phyloP scores from a whole-genome alignment of 1,140 invertebrate species.

The Lordiphosa clarofinis region DNA sequence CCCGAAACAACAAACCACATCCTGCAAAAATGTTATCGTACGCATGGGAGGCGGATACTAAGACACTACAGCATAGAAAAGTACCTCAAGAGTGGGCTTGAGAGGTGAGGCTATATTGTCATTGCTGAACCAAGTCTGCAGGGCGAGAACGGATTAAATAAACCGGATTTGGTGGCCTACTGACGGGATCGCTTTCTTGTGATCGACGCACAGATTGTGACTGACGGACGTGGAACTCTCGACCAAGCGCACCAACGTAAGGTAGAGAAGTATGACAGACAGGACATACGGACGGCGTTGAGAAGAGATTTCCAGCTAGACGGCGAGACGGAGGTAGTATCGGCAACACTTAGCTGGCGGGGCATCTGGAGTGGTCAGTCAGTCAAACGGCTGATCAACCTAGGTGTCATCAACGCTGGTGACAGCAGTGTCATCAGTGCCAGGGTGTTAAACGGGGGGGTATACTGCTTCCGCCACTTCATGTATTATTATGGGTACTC shows the following conservation, averaged over 20 bases:
- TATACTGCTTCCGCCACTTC: neutral
- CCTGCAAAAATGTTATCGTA: constrained; percentile 6
- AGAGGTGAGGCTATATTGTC: neutral
- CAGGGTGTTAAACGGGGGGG: neutral
- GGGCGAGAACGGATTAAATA: neutral
- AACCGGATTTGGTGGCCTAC: constrained; percentile 4
- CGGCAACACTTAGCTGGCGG: constrained; percentile 2
- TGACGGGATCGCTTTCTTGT: constrained; percentile 10
- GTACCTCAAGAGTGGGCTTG: constrained; percentile 2
- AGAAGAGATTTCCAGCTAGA: neutral
- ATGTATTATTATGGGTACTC: neutral
- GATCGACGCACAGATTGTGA: constrained; percentile 9
- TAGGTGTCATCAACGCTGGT: too few species aligned
- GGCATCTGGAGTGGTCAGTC: constrained; percentile 10
- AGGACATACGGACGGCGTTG: neutral
- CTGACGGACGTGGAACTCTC: neutral
- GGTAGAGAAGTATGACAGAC: constrained; percentile 11
- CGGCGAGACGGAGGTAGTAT: constrained; percentile 1
- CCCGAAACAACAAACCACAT: constrained; percentile 24
- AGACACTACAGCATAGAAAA: constrained; percentile 11
- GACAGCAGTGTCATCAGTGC: constrained; percentile 5
- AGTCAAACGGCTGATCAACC: constrained; percentile 4
- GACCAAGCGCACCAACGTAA: constrained; percentile 10
- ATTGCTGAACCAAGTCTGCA: constrained; percentile 9
- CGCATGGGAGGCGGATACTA: constrained; percentile 6